phyloP scores from a whole-genome alignment of 1,140 invertebrate genomes.

The Kradibia gibbosae region DNA sequence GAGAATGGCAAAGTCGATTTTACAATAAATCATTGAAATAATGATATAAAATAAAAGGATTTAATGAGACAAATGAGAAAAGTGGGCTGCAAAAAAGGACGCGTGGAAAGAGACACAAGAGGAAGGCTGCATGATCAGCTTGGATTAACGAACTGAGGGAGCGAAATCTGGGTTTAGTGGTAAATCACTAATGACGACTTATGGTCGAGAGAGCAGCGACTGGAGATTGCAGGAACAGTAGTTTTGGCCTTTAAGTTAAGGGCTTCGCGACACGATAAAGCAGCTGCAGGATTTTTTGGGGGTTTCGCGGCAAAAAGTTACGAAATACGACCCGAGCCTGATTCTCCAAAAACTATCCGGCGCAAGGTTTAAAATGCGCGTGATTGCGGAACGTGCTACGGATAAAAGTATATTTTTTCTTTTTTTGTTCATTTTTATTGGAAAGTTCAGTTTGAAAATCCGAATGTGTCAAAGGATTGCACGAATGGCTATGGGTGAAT shows the following conservation, averaged over 20 bases:
- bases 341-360: not conserved
- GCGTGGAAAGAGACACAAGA: not conserved
- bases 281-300: conserved; percentile 18
- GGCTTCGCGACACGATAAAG: conserved; percentile 30
- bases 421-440: not conserved
- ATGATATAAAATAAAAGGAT: conserved; percentile 4
- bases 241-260: not conserved
- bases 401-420: not conserved
- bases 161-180: conserved; percentile 49
- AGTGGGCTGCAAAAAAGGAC: not conserved
- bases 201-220: conserved; percentile 30
- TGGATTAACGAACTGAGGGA: conserved; percentile 38
- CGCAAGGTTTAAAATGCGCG: not conserved
- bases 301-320: not conserved
- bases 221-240: not conserved
- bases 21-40: not conserved
- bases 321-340: not conserved
- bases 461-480: not conserved
- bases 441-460: not conserved
- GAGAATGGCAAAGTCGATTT: not conserved
- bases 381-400: not conserved
- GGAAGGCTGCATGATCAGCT: conserved; percentile 41
- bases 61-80: not conserved
- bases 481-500: not conserved
- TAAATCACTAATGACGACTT: conserved; percentile 51